phyloP scores from a whole-genome alignment of 2,888 invertebrate species.

The Micoletzkya japonica region DNA sequence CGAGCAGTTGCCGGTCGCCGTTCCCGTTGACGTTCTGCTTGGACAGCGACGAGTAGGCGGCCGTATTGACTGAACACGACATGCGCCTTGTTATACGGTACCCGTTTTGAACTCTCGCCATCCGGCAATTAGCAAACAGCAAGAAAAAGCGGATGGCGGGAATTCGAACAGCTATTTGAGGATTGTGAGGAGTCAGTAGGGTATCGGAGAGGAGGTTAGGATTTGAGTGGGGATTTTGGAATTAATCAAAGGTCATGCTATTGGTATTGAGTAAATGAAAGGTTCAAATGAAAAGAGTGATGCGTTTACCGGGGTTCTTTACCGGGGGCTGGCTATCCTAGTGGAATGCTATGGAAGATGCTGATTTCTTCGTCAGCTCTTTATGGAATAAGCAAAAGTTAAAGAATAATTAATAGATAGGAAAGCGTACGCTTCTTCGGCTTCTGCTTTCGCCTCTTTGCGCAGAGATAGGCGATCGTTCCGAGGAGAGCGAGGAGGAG shows the following conservation, averaged over 20 bases:
- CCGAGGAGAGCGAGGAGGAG: slow-evolving; percentile 46
- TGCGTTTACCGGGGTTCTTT: no score
- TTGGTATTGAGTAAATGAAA: not conserved
- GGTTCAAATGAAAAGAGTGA: not conserved
- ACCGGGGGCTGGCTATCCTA: no score
- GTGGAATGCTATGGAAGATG: no score
- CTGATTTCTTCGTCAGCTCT: not conserved
- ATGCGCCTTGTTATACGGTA: no score
- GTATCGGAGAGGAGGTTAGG: not conserved
- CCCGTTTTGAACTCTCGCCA: no score
- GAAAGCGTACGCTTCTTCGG: slow-evolving; percentile 30
- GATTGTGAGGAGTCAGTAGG: not conserved
- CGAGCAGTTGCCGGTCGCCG: slow-evolving; percentile 35
- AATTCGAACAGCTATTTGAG: not conserved
- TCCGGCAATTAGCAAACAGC: slow-evolving; percentile 1
- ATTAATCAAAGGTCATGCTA: not conserved
- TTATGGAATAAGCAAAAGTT: not conserved
- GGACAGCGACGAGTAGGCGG: slow-evolving; percentile 15
- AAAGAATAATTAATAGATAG: not conserved
- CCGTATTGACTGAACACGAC: no score
- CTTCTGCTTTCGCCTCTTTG: slow-evolving; percentile 50
- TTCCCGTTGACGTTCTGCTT: slow-evolving; percentile 6
- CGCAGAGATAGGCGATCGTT: slow-evolving; percentile 49
- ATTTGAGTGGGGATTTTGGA: not conserved
- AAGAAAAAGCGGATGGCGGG: not conserved